phyloP scores from a whole-genome alignment of 2,797 vertebrate genomes.

The Cossypha polioptera region DNA sequence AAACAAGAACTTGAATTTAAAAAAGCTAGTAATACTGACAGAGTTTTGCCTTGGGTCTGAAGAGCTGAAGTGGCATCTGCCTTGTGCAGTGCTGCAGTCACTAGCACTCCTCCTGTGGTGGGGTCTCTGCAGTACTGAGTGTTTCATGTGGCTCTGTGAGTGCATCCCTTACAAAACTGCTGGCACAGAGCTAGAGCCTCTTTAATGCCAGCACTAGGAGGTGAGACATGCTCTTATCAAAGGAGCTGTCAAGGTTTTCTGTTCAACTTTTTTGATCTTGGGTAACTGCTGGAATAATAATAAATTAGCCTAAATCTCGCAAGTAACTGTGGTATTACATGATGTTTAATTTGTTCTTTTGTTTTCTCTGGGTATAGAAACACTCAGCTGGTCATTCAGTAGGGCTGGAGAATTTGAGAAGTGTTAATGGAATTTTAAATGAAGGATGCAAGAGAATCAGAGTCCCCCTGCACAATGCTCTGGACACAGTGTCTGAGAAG shows the following conservation, averaged over 20 bases:
- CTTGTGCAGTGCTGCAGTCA: background rate
- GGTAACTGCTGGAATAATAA: conserved; percentile 9
- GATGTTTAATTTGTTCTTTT: background rate
- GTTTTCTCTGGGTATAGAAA: background rate
- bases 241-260: conserved; percentile 6
- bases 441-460: background rate
- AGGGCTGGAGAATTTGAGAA: background rate
- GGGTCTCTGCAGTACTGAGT: background rate
- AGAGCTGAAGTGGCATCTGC: background rate
- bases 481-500: background rate
- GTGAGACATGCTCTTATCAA: background rate
- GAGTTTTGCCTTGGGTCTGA: conserved; percentile 17
- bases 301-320: background rate
- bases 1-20: background rate
- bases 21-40: background rate
- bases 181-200: background rate
- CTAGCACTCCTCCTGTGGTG: background rate
- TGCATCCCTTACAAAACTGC: background rate
- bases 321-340: background rate
- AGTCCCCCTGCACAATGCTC: background rate
- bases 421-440: background rate
- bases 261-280: conserved; percentile 27
- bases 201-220: background rate
- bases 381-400: background rate
- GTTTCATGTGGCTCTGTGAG: background rate